phyloP scores from a whole-genome alignment of 2,113 vertebrate species.

The Calcarius ornatus region DNA sequence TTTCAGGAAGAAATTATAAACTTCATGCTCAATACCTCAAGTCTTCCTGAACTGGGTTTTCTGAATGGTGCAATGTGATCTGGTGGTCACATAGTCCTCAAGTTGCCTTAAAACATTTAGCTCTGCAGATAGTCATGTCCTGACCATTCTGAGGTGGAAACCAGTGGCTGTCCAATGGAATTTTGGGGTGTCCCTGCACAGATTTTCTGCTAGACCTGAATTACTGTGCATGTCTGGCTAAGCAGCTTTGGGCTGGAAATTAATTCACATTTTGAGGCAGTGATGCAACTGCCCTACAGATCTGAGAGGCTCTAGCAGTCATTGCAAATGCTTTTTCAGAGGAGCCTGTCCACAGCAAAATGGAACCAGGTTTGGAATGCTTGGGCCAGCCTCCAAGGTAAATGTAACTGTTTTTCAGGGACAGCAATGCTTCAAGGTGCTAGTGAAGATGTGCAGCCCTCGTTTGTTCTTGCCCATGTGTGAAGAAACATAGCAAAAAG shows the following conservation, averaged over 20 bases:
- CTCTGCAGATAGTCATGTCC: not conserved
- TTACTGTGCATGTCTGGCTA: not conserved
- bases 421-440: not conserved
- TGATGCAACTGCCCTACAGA: not conserved
- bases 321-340: not conserved
- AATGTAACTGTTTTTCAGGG: not conserved
- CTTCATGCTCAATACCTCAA: not conserved
- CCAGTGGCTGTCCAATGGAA: not conserved
- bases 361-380: not conserved
- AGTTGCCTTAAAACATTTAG: not conserved
- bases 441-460: not conserved
- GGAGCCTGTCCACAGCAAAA: not conserved
- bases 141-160: not conserved
- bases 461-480: not conserved
- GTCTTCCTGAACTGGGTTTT: not conserved
- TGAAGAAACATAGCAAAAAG: not conserved
- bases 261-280: not conserved
- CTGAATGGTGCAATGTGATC: not conserved
- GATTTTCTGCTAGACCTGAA: not conserved
- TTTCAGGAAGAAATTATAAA: not conserved
- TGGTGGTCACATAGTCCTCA: not conserved
- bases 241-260: not conserved
- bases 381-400: not conserved
- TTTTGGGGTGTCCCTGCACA: not conserved
- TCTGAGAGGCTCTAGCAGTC: not conserved